These are phyloP conservation scores for Operophtera brumata DNA, from an alignment of 2,888 invertebrate genomes.

Conservation along the genomic window DNA sequence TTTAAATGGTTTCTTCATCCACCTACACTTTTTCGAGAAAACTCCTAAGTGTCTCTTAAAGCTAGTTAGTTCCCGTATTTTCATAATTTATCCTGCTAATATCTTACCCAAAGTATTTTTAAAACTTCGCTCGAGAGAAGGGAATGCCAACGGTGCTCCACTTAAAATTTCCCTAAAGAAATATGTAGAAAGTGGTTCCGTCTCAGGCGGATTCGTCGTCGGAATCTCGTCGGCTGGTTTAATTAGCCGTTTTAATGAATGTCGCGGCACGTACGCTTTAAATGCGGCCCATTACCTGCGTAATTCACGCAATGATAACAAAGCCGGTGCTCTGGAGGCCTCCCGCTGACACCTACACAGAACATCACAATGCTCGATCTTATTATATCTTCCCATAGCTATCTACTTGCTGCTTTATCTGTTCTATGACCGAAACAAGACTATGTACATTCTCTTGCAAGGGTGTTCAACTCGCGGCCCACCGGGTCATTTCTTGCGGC, in stretches of 20 bases:
- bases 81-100: slow-evolving; percentile 40
- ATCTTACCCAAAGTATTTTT: slow-evolving; percentile 43
- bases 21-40: slow-evolving; percentile 2
- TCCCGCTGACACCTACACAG: slow-evolving; percentile 30
- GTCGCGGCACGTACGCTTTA: slow-evolving; percentile 74
- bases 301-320: slow-evolving; percentile 75
- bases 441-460: too few species aligned
- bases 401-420: too few species aligned
- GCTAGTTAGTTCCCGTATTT: slow-evolving; percentile 21
- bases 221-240: slow-evolving; percentile 67
- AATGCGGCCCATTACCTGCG: slow-evolving; percentile 74
- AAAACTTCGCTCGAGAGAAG: slow-evolving; percentile 40
- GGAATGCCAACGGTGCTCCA: slow-evolving; percentile 44
- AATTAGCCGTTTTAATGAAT: slow-evolving; percentile 77
- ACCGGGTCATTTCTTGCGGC: too few species aligned
- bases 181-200: slow-evolving; percentile 51
- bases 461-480: too few species aligned
- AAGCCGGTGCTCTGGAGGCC: slow-evolving; percentile 40
- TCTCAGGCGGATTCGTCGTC: slow-evolving; percentile 56
- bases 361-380: slow-evolving; percentile 32
- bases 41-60: not conserved
- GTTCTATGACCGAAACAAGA: slow-evolving; percentile 8
- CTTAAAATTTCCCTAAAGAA: slow-evolving; percentile 56
- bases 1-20: too few species aligned
- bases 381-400: not conserved